Conservation (phyloP, 1,140 invertebrate genomes). For the Procambarus virginalis region DNA sequence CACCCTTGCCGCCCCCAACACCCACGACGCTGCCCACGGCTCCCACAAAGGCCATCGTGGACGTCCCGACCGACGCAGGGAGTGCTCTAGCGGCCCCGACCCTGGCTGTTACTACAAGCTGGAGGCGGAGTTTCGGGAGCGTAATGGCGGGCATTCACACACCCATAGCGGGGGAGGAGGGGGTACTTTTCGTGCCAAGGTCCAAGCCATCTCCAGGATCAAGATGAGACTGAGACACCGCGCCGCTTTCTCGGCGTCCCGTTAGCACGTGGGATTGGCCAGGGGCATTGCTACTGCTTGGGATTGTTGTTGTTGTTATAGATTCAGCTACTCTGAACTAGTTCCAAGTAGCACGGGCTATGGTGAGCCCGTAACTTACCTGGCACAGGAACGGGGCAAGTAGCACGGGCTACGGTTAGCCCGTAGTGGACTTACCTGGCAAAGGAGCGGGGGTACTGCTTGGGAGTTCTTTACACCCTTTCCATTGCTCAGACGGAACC, state of each 20-base stretch:
- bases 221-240: constrained; percentile 68
- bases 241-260: constrained; percentile 65
- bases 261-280: not conserved
- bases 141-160: constrained; percentile 45
- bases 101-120: constrained; percentile 64
- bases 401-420: no score
- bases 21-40: constrained; percentile 45
- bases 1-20: constrained; percentile 55
- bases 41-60: constrained; percentile 25
- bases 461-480: no score
- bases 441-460: no score
- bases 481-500: no score
- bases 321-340: no score
- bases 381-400: no score
- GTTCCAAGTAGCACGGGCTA: no score
- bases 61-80: constrained; percentile 23
- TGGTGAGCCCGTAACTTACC: no score
- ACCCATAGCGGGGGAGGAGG: constrained; percentile 29
- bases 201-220: constrained; percentile 69
- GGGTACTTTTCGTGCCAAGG: constrained; percentile 66
- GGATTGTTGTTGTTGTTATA: not conserved
- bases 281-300: not conserved
- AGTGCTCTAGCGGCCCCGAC: constrained; percentile 37
- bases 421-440: no score
- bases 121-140: constrained; percentile 66